Evolutionary conservation across 2,888 invertebrate species (phyloP), one percentile per base, ranked within the genome.

Genomic region (Polia nebulosa): DNA sequence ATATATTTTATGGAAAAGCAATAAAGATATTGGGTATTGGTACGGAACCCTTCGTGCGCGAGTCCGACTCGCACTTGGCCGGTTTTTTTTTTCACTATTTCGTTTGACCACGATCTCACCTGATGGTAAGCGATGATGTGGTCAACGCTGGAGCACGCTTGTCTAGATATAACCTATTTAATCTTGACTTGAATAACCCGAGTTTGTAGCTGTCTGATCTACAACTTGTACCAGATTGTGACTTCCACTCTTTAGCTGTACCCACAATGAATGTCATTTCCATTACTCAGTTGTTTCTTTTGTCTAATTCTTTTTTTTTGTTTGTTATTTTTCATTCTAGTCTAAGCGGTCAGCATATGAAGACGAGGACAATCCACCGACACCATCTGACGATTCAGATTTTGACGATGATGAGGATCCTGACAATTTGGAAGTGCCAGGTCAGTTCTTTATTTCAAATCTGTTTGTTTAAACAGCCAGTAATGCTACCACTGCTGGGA

Each of bases 321-420:
- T 34, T 34, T 47, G 20, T 39, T 76, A 44, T 39, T 57, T 29
- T 0, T 61, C 0, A 8, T 80, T 77, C 11, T 69, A 95, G 95
- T 95, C 95, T 83, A 95, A 94, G 87, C 90, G 93, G 59, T 87
- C 88, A 49, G 88, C 88, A 22, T 94, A 89, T 81, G 91, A 93
- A 52, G 93, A 93, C 76, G 94, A 92, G 73, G 95, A 94, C 77
- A 95, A 91, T 79, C 94, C 95, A 27, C 95, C 95, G 44, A 92
- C 95, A 55, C 93, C 92, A 2, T 95, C 95, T 1, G 96, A 95
- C 65, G 95, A 94, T 70, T 96, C 96, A 41, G 98, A 98, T 90
- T 98, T 98, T 87, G 98, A 98, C 89, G 98, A 98, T 85, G 98
- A 98, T 91, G 98, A 98, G 85, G 98, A 98, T 96, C 98, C 98